Percentiles rank a stretch among this genome's conserved stretches.
phyloP scores from a whole-genome alignment of 2,888 invertebrate species.

The Synergus japonicus region DNA sequence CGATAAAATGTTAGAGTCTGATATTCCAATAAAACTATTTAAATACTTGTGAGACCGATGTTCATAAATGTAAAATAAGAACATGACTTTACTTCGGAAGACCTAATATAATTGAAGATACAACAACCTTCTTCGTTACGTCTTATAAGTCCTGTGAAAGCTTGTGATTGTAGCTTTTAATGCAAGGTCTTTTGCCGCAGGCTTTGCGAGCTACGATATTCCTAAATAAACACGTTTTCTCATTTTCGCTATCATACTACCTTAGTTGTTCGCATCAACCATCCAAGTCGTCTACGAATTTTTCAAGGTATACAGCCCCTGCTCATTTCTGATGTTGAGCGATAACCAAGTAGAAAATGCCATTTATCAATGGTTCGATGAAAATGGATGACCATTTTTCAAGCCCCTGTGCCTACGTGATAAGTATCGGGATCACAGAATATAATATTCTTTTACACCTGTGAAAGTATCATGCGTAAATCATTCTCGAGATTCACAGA shows the following conservation, averaged over 20 bases:
- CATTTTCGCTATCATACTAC: constrained; percentile 46
- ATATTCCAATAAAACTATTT: not conserved
- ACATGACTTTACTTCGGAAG: constrained; percentile 12
- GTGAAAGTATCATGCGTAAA: constrained; percentile 13
- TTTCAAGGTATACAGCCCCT: constrained; percentile 35
- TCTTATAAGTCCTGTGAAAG: constrained; percentile 11
- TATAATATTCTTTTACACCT: constrained; percentile 40
- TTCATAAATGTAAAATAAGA: not conserved
- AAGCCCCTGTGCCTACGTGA: constrained; percentile 48
- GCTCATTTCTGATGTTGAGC: constrained; percentile 45
- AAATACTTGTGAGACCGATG: not conserved
- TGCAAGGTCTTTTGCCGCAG: constrained; percentile 12
- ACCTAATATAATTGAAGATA: constrained; percentile 31
- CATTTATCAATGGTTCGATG: constrained; percentile 55
- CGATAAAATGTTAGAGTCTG: not conserved
- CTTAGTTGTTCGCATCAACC: constrained; percentile 37
- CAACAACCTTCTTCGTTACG: constrained; percentile 6
- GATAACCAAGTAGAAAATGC: constrained; percentile 43
- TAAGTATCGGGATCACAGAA: constrained; percentile 53
- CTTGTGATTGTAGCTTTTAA: constrained; percentile 21
- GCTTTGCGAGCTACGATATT: constrained; percentile 31
- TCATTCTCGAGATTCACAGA: not conserved
- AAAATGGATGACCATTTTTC: constrained; percentile 56
- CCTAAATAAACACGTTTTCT: constrained; percentile 44
- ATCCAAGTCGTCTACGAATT: constrained; percentile 29